Evolutionary conservation across 2,113 vertebrate genomes (phyloP).

Genomic region (Esox niger): DNA sequence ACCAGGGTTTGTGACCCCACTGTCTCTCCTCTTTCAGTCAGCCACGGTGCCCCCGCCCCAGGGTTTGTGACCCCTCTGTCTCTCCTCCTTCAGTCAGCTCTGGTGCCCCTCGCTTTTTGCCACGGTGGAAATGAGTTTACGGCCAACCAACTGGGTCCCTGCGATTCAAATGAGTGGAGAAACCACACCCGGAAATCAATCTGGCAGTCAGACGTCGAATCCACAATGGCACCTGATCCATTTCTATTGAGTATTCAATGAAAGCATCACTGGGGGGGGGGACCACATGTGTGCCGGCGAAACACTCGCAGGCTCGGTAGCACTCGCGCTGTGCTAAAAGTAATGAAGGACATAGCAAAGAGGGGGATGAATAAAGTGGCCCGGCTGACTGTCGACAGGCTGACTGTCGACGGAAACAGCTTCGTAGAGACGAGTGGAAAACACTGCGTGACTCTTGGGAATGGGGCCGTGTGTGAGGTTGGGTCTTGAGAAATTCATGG

Average conservation of each 20-base stretch:
- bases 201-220: constrained; percentile 51
- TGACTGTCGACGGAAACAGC: too few species aligned
- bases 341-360: too few species aligned
- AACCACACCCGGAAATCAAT: constrained; percentile 57
- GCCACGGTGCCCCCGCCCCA: too few species aligned
- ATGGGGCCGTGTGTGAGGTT: too few species aligned
- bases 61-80: constrained; percentile 35
- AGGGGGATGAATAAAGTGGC: too few species aligned
- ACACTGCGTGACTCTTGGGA: too few species aligned
- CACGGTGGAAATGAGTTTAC: constrained; percentile 45
- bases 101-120: constrained; percentile 1
- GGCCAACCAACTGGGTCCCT: constrained; percentile 28
- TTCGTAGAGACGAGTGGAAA: too few species aligned
- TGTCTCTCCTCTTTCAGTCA: constrained; percentile 39
- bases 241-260: constrained; percentile 70
- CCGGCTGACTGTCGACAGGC: too few species aligned
- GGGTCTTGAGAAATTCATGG: too few species aligned
- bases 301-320: too few species aligned
- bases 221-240: constrained; percentile 61
- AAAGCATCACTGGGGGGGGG: constrained; percentile 51
- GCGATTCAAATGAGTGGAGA: constrained; percentile 53
- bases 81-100: constrained; percentile 43
- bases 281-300: too few species aligned
- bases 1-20: constrained; percentile 33
- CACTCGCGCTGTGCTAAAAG: too few species aligned